phyloP scores from a whole-genome alignment of 2,888 invertebrate genomes.

The Chrysomela aeneicollis region DNA sequence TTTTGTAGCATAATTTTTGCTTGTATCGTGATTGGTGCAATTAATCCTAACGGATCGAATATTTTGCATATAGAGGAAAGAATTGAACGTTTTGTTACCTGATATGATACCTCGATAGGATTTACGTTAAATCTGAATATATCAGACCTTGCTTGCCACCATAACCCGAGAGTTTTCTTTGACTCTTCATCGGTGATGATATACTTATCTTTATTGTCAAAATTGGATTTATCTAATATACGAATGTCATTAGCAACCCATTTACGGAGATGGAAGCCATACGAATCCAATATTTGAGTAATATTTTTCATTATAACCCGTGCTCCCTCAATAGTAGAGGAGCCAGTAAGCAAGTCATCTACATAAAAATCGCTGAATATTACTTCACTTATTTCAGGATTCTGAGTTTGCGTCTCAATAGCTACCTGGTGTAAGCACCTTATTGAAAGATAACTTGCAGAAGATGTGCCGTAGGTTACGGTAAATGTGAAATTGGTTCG shows the following conservation, averaged over 20 bases:
- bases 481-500: conserved; percentile 41
- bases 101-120: neutral
- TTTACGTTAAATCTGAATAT: neutral
- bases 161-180: neutral
- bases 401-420: too few relatives aligned
- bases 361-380: conserved; percentile 45
- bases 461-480: conserved; percentile 51
- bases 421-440: too few relatives aligned
- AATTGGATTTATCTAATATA: neutral
- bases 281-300: neutral
- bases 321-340: conserved; percentile 32
- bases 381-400: conserved; percentile 28
- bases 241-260: neutral
- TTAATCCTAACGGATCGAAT: conserved; percentile 27
- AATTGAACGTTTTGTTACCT: conserved; percentile 23
- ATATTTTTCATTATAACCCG: neutral
- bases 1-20: conserved; percentile 17
- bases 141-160: neutral
- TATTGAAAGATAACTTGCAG: conserved; percentile 41
- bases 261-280: neutral
- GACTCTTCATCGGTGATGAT: neutral
- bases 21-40: conserved; percentile 26
- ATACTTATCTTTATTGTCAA: neutral
- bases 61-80: conserved; percentile 21
- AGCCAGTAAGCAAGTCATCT: conserved; percentile 47